Percentiles rank a stretch among this genome's conserved stretches.
Evolutionary conservation across 1,140 invertebrate species (phyloP).

Genomic region (Luehdorfia chinensis): DNA sequence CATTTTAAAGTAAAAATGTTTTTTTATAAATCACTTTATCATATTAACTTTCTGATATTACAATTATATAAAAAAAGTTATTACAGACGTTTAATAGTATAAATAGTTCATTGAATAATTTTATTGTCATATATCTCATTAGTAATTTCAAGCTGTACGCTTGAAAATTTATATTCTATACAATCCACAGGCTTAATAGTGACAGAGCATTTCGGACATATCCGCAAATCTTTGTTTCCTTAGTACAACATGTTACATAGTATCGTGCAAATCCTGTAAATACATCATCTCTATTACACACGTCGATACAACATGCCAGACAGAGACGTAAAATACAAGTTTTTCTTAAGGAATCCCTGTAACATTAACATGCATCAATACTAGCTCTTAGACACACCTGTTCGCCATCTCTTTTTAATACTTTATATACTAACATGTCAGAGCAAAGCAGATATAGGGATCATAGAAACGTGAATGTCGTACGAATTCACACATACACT

Average conservation of each 20-base stretch:
- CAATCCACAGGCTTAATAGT: too few relatives aligned
- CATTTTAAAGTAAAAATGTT: too few relatives aligned
- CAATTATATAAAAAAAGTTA: too few relatives aligned
- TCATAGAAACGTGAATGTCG: constrained; percentile 48
- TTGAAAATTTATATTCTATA: too few relatives aligned
- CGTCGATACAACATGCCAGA: constrained; percentile 19
- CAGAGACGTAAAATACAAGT: constrained; percentile 23
- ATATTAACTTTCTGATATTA: too few relatives aligned
- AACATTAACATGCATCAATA: constrained; percentile 30
- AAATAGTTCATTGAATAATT: too few relatives aligned
- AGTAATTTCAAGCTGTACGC: too few relatives aligned
- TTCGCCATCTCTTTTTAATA: constrained; percentile 29
- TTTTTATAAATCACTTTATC: too few relatives aligned
- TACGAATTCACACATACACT: constrained; percentile 44
- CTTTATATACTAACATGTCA: constrained; percentile 2
- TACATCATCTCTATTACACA: constrained; percentile 27
- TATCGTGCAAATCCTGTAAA: constrained; percentile 23
- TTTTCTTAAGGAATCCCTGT: constrained; percentile 26
- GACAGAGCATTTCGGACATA: too few relatives aligned
- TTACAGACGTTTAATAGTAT: too few relatives aligned
- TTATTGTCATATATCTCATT: too few relatives aligned
- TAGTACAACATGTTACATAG: constrained; percentile 27
- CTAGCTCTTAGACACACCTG: constrained; percentile 29
- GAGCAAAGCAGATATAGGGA: constrained; percentile 48
- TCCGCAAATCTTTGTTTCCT: constrained; percentile 25